Conservation (phyloP, 92 coral and sea anemone species). For the Galaxea fascicularis region DNA sequence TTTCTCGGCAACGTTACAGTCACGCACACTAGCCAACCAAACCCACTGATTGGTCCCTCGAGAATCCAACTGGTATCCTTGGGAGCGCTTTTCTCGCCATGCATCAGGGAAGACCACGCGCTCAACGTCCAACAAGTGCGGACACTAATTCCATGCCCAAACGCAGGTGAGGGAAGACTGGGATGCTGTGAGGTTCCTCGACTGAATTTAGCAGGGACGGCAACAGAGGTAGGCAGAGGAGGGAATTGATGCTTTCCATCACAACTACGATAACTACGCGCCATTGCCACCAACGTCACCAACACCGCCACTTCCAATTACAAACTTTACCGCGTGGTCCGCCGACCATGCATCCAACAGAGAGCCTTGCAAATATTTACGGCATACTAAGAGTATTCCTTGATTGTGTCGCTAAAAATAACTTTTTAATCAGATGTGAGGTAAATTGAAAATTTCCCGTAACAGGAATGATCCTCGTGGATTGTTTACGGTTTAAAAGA, state of each 20-base stretch:
- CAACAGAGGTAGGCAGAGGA: constrained; percentile 53
- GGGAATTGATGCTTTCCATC: neutral
- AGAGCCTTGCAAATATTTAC: no score
- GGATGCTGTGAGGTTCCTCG: constrained; percentile 71
- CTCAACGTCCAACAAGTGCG: constrained; percentile 34
- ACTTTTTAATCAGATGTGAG: no score
- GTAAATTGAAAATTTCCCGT: no score
- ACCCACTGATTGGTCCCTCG: constrained; percentile 69
- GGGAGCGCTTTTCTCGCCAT: constrained; percentile 74
- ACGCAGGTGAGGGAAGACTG: constrained; percentile 14
- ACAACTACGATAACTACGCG: neutral
- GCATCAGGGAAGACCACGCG: constrained; percentile 66
- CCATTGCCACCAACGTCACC: no score
- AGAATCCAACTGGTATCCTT: constrained; percentile 30
- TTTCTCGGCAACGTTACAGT: constrained; percentile 54
- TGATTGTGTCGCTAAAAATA: no score
- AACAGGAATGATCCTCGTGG: no score
- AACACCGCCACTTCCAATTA: no score
- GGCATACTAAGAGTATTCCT: no score
- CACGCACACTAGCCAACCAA: constrained; percentile 35
- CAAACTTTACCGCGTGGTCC: no score
- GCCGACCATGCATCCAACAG: no score
- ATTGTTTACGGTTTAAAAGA: no score
- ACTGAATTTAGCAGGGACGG: constrained; percentile 64
- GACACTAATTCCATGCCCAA: constrained; percentile 16